Base-by-base conservation (phyloP, 2,888 invertebrate genomes). In the Glaucopsyche alexis region DNA sequence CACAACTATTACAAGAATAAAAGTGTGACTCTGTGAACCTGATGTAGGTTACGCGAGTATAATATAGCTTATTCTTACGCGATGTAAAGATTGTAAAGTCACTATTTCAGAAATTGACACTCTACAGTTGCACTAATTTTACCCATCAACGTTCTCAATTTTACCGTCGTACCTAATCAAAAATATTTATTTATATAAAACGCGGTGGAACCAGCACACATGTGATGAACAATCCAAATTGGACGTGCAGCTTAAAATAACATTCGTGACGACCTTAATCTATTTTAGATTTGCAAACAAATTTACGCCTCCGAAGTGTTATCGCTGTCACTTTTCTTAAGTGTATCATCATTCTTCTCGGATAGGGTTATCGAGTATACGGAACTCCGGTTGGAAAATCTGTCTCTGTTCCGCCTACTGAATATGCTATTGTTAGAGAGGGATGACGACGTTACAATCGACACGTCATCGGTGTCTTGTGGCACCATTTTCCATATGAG, bases 401-500 rank as follows among this genome's bases (percentile, higher is more conserved):
- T 82, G 75, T 93, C 90, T 78, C 87, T 85, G 78, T 93, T 89
- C 64, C 91, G 79, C 71, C 88, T 84, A 65, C 86, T 84, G 76
- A 93, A 92, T 72, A 93, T 83, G 5, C 91, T 84, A 74, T 86
- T 87, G 55, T 90, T 86, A n/a, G 89, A 85, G n/a, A 91, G 74
- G 50, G 90, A 87, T 0, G 93, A 93, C 67, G 85, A 82, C 2
- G 92, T 89, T n/a, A 86, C 86, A 52, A 92, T 86, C 11, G 93
- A 93, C 66, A 89, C 87, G 81, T 94, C 94, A 76, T 86, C 86
- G 64, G 72, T 72, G 38, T 71, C 83, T 82, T 93, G 94, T 49
- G 94, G 94, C 49, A 94, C 93, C 81, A 94, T 87, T 82, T 94
- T 94, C 87, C 94, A 91, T 76, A 94, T 93, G 71, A 94, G 81